These are phyloP conservation scores for Drosophila neocordata DNA, from an alignment of 1,140 invertebrate species.

Conservation along the genomic window DNA sequence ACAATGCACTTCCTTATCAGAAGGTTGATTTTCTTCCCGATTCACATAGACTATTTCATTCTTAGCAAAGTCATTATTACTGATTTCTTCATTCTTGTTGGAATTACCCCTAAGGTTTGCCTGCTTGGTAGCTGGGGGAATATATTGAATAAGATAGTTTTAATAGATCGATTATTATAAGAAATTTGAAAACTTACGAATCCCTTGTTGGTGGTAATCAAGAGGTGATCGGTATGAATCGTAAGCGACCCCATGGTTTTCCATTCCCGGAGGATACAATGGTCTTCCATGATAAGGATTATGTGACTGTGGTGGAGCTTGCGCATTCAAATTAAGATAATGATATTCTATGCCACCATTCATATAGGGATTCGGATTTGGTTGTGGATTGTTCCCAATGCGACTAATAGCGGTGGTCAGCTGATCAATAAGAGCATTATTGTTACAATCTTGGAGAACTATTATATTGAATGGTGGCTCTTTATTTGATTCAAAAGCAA, in stretches of 20 bases:
- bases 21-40: not conserved
- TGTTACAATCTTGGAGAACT: slow-evolving; percentile 55
- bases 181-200: not conserved
- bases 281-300: not conserved
- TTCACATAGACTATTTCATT: no score
- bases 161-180: not conserved
- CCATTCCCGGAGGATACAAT: not conserved
- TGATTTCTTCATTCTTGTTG: no score
- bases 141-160: not conserved
- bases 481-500: not conserved
- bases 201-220: not conserved
- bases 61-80: no score
- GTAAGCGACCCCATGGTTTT: not conserved
- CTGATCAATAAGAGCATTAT: slow-evolving; percentile 41
- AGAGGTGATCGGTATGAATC: not conserved
- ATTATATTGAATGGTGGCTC: slow-evolving; percentile 40
- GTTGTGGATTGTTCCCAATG: not conserved
- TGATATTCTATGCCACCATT: not conserved
- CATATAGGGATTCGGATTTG: not conserved
- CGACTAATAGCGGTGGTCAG: slow-evolving; percentile 24
- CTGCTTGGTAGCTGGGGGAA: not conserved
- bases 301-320: not conserved
- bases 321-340: not conserved
- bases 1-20: not conserved
- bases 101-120: no score